A percentile compares a stretch with the other conserved stretches of the same genome.
These are phyloP conservation scores for Sturnus vulgaris DNA, from an alignment of 2,113 vertebrate genomes.

Conservation along the genomic window DNA sequence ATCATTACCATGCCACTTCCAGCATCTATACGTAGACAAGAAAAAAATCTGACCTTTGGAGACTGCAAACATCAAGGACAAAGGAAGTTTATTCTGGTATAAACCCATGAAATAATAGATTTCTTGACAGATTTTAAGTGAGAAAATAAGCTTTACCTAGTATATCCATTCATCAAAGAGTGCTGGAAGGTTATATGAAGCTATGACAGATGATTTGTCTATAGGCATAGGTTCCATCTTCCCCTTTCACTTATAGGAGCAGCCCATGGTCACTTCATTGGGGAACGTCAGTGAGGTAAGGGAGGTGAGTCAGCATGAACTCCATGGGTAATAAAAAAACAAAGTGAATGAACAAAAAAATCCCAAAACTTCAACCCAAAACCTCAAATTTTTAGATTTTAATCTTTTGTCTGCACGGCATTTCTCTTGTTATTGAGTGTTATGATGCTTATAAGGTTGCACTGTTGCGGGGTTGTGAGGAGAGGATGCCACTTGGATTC, in stretches of 20 bases:
- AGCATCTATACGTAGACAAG: background rate
- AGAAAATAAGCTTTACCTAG: background rate
- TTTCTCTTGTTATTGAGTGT: background rate
- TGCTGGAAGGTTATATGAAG: background rate
- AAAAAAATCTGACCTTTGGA: background rate
- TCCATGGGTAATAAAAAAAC: background rate
- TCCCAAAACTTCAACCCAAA: background rate
- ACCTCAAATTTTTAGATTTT: background rate
- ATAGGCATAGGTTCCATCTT: background rate
- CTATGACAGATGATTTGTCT: background rate
- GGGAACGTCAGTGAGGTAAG: background rate
- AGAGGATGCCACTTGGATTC: rapidly evolving
- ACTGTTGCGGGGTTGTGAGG: background rate
- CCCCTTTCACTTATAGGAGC: background rate
- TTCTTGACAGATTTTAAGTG: background rate
- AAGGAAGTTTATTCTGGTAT: background rate
- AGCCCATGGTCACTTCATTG: background rate
- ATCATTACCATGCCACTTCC: background rate
- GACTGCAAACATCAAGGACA: background rate
- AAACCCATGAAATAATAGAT: background rate
- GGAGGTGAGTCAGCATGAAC: background rate
- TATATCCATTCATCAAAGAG: background rate
- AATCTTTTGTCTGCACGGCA: background rate
- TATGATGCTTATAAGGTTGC: background rate
- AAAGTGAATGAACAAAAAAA: background rate